These are phyloP conservation scores for Anthopleura sola DNA, from an alignment of 64 coral and sea anemone species.

Conservation along the genomic window DNA sequence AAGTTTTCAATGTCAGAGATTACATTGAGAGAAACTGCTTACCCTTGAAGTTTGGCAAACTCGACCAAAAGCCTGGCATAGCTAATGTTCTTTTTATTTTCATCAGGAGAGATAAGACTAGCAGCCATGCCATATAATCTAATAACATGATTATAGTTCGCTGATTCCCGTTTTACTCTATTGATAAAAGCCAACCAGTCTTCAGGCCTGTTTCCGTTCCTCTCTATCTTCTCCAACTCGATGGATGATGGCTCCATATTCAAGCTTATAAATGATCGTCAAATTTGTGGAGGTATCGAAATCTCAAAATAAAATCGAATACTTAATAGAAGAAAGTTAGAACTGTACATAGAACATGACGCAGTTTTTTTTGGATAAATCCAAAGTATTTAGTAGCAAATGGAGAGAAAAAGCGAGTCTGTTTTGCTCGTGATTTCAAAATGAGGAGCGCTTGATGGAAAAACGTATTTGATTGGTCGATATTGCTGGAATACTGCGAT, in stretches of 20 bases:
- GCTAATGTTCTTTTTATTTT: constrained; percentile 46
- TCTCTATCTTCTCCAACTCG: constrained; percentile 20
- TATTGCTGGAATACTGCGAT: neutral
- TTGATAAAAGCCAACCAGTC: constrained; percentile 66
- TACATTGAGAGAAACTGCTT: too few relatives aligned
- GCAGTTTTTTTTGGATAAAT: neutral
- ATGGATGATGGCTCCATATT: neutral
- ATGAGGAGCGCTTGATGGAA: neutral
- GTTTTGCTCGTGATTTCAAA: constrained; percentile 14
- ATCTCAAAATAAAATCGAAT: neutral
- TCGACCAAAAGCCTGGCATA: constrained; percentile 85
- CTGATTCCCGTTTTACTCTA: neutral
- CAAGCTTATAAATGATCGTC: too few relatives aligned
- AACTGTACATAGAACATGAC: neutral
- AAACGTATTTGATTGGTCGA: constrained; percentile 8
- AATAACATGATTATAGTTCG: constrained; percentile 31
- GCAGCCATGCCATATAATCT: constrained; percentile 65
- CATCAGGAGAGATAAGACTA: constrained; percentile 64
- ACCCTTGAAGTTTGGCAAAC: constrained; percentile 80
- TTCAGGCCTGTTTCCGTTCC: constrained; percentile 61
- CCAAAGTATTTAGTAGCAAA: neutral
- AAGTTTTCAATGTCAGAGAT: too few relatives aligned
- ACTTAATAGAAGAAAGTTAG: neutral
- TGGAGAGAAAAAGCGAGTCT: neutral
- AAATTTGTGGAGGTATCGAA: neutral